Base-by-base conservation (phyloP, 2,888 invertebrate genomes). In the Sesia bembeciformis region DNA sequence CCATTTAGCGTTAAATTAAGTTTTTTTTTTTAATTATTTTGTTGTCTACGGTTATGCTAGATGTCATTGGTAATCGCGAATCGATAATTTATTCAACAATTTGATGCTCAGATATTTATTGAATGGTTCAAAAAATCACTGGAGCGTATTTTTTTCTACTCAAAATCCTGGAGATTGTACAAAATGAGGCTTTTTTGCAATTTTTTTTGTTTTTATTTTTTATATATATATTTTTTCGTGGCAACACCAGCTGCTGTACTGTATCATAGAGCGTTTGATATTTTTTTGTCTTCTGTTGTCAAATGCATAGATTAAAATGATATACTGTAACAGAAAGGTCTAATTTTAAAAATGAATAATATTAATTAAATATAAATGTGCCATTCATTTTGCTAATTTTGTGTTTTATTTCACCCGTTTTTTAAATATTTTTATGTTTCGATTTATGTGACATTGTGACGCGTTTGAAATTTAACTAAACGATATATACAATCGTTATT, bases 331-430 rank as follows among this genome's bases (percentile, higher is more conserved):
- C 84, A 82, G 79, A 85, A 87, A 87, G 84, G 81, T 88, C 81
- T 88, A 84, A 89, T 85, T 86, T 88, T 88, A 85, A 89, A 88
- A 88, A 87, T 85, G 84, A 83, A 88, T 89, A 88, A 88, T 90
- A 81, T 83, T 90, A 90, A 90, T 90, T 89, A 90, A 90, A 87
- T 86, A 88, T 88, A 88, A 88, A 90, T 89, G 90, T 90, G 90
- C 90, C 90, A 90, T 90, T 89, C 90, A 89, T 90, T 90, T 90
- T 90, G 90, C 89, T 88, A 89, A 73, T 73, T 66, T 72, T 75
- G 86, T 76, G 85, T 89, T 90, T 89, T 75, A 86, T 90, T 89
- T 84, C 57, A 50, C 6, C 6, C 39, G 1, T 7, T 38, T 39
- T 23, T 23, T 1, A 23, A 23, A 23, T 23, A 23, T 23, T 23